These are phyloP conservation scores for Lasioglossum marginatum DNA, from an alignment of 2,888 invertebrate genomes.

Conservation along the genomic window DNA sequence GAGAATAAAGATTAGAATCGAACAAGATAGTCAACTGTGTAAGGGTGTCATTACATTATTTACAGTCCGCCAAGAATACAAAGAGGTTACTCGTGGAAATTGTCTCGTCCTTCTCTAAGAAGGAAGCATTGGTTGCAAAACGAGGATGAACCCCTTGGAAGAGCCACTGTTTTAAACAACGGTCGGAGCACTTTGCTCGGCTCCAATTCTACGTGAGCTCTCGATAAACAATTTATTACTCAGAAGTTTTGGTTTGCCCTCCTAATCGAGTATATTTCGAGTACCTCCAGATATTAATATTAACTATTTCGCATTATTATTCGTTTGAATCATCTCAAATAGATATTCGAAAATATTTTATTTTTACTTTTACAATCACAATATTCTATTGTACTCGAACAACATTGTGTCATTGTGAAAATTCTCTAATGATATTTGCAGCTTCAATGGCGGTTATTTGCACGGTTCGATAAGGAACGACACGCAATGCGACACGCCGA, in stretches of 20 bases:
- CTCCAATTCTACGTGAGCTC: slow-evolving; percentile 79
- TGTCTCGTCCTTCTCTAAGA: slow-evolving; percentile 90
- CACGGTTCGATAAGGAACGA: slow-evolving; percentile 89
- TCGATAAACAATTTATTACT: not conserved
- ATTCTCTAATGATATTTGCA: slow-evolving; percentile 31
- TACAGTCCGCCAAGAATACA: slow-evolving; percentile 85
- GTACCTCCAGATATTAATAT: no score
- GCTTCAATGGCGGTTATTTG: slow-evolving; percentile 78
- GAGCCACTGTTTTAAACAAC: slow-evolving; percentile 84
- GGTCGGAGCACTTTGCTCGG: slow-evolving; percentile 80
- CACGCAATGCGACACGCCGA: slow-evolving; percentile 90
- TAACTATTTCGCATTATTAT: no score
- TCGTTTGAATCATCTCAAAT: no score
- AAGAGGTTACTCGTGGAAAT: slow-evolving; percentile 91
- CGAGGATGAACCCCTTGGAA: slow-evolving; percentile 84
- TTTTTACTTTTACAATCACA: no score
- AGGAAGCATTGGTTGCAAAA: slow-evolving; percentile 85
- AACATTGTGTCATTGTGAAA: not conserved
- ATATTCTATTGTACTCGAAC: no score
- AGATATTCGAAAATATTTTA: not conserved
- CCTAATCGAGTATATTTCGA: no score
- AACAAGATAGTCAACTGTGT: not conserved
- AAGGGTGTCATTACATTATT: not conserved
- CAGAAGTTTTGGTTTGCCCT: no score
- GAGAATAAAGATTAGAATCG: no score